Evolutionary conservation across 2,888 invertebrate genomes (phyloP).

Genomic region (Dinocampus coccinellae): DNA sequence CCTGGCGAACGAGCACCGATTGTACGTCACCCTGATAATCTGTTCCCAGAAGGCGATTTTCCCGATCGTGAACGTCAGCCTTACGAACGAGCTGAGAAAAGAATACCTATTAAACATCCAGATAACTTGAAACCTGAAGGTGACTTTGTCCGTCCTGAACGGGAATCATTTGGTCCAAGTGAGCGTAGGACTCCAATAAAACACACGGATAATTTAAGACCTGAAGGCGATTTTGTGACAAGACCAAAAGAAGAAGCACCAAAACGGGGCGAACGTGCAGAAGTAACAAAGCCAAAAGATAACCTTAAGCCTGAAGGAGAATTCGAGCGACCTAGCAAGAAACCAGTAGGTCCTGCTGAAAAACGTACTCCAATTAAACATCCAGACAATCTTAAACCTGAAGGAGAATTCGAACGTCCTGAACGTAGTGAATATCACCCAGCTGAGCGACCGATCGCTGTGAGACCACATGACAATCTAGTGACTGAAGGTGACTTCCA

Average conservation of each 20-base stretch:
- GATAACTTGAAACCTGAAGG: constrained; percentile 70
- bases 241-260: too few species aligned
- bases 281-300: constrained; percentile 68
- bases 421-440: constrained; percentile 58
- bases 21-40: constrained; percentile 69
- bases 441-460: constrained; percentile 40
- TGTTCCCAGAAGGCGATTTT: constrained; percentile 71
- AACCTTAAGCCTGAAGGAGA: constrained; percentile 72
- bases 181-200: constrained; percentile 70
- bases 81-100: constrained; percentile 61
- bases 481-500: constrained; percentile 68
- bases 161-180: constrained; percentile 53
- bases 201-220: constrained; percentile 73
- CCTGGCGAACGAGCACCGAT: constrained; percentile 72
- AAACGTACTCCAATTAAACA: constrained; percentile 63
- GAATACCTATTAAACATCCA: constrained; percentile 62
- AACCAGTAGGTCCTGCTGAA: constrained; percentile 56
- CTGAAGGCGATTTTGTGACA: constrained; percentile 72
- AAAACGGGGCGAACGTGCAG: constrained; percentile 67
- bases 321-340: constrained; percentile 69
- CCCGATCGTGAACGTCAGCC: constrained; percentile 17
- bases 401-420: constrained; percentile 73
- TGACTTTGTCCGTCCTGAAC: constrained; percentile 62
- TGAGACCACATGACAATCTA: constrained; percentile 67
- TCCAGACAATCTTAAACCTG: constrained; percentile 68